Evolutionary conservation across 2,888 invertebrate species (phyloP).

Genomic region (Julus scanicus): DNA sequence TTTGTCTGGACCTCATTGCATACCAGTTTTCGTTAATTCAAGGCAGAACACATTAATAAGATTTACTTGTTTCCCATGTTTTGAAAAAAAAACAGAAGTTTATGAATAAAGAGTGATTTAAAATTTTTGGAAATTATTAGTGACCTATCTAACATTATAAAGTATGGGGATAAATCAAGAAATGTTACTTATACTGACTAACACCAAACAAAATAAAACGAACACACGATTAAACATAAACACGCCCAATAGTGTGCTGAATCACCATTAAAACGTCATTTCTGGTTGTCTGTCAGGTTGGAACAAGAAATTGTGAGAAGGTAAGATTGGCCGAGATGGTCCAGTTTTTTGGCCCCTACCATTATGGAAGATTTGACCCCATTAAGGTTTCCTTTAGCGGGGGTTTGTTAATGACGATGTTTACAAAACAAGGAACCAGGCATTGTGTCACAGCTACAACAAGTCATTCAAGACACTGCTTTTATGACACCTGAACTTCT

Average conservation of each 20-base stretch:
- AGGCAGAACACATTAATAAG: no score
- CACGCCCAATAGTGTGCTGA: not conserved
- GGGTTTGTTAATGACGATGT: slow-evolving; percentile 17
- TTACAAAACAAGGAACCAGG: slow-evolving; percentile 20
- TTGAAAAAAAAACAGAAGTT: no score
- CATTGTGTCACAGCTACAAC: slow-evolving; percentile 2
- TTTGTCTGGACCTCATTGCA: no score
- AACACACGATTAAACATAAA: not conserved
- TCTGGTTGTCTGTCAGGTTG: not conserved
- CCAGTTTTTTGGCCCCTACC: not conserved
- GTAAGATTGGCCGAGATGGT: not conserved
- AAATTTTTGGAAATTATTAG: no score
- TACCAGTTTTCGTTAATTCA: no score
- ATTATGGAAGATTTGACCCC: slow-evolving; percentile 32
- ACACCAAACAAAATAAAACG: no score
- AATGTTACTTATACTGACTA: no score
- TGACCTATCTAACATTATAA: no score
- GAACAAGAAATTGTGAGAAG: not conserved
- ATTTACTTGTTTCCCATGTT: no score
- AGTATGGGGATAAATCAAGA: no score
- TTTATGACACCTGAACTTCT: not conserved
- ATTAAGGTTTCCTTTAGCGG: slow-evolving; percentile 14
- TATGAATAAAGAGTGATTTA: no score
- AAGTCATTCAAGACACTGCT: not conserved
- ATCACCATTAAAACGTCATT: not conserved